Evolutionary conservation across 2,113 vertebrate genomes (phyloP).

Genomic region (Mormyrus iriodes): DNA sequence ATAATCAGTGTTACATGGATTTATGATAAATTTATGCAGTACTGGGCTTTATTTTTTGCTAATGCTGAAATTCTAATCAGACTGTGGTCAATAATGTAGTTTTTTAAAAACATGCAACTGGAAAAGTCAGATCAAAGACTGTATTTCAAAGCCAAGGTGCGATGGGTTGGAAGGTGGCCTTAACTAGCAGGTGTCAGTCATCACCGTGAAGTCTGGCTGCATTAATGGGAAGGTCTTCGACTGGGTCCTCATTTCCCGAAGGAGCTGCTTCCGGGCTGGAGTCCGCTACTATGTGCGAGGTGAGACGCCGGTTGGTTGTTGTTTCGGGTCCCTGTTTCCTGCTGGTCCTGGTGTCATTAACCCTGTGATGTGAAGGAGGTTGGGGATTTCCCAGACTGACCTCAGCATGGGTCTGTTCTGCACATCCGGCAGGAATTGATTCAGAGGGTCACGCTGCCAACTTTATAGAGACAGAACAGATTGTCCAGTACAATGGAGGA

Average conservation of each 20-base stretch:
- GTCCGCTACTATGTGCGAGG: conserved; percentile 93
- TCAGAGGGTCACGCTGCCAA: conserved; percentile 96
- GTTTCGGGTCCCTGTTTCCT: background rate
- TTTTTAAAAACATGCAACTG: background rate
- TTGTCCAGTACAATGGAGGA: conserved; percentile 77
- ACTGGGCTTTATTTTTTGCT: background rate
- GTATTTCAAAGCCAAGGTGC: background rate
- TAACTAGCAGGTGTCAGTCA: conserved; percentile 60
- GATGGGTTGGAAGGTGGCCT: conserved; percentile 14
- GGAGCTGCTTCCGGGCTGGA: conserved; percentile 90
- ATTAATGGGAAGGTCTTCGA: conserved; percentile 88
- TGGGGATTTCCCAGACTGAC: background rate
- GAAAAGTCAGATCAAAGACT: background rate
- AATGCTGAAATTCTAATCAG: background rate
- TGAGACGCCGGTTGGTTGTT: conserved; percentile 41
- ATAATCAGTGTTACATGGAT: background rate
- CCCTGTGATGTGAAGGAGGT: background rate
- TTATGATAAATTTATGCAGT: background rate
- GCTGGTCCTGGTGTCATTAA: background rate
- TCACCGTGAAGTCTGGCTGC: conserved; percentile 79
- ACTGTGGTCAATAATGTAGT: background rate
- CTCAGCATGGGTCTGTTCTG: background rate
- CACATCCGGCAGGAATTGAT: conserved; percentile 72
- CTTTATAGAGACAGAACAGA: conserved; percentile 91
- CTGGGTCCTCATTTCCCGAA: conserved; percentile 88